A percentile compares a stretch with the other conserved stretches of the same genome.
These are phyloP conservation scores for Silurus lanzhouensis DNA, from an alignment of 2,797 vertebrate species.

Conservation along the genomic window DNA sequence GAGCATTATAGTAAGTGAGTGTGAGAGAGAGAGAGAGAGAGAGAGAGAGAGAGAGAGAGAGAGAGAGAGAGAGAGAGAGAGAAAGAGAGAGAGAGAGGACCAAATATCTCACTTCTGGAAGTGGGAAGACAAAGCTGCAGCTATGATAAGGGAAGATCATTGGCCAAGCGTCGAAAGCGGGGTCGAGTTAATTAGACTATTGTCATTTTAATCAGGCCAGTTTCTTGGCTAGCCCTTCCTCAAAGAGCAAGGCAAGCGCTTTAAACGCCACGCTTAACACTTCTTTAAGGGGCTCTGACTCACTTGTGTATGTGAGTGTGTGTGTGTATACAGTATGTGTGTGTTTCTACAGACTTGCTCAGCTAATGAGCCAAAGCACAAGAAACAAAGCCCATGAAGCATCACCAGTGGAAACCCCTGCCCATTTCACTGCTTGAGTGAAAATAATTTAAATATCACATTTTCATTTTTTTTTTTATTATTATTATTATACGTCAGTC, in stretches of 20 bases:
- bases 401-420: conserved; percentile 72
- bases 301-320: neutral
- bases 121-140: conserved; percentile 72
- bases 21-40: conserved; percentile 16
- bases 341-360: conserved; percentile 67
- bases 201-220: conserved; percentile 83
- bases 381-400: conserved; percentile 76
- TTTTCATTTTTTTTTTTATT: conserved; percentile 58
- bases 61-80: conserved; percentile 25
- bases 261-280: conserved; percentile 61
- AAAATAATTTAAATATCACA: conserved; percentile 81
- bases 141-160: conserved; percentile 67
- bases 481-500: conserved; percentile 59
- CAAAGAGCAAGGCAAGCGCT: conserved; percentile 69
- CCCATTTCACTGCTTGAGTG: conserved; percentile 76
- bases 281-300: conserved; percentile 28
- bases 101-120: conserved; percentile 67
- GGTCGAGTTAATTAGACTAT: conserved; percentile 84
- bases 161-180: conserved; percentile 72
- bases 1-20: conserved; percentile 55
- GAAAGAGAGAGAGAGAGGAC: conserved; percentile 30
- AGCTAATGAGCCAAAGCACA: conserved; percentile 74
- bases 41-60: conserved; percentile 25
- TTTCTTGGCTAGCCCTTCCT: conserved; percentile 69
- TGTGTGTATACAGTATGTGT: conserved; percentile 6